Evolutionary conservation across 2,888 invertebrate species (phyloP).

Genomic region (Bombylius major): DNA sequence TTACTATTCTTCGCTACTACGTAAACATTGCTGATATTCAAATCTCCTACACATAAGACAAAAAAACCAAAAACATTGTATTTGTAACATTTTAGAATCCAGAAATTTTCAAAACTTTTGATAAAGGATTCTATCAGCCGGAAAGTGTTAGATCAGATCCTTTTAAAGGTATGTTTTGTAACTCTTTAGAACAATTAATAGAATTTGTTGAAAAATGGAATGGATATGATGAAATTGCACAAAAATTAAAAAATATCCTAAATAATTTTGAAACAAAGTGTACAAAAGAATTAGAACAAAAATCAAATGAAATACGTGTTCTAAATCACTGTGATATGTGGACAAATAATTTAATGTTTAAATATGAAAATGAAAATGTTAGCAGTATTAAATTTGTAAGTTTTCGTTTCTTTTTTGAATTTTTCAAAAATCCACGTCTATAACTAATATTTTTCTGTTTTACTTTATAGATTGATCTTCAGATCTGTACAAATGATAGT

Average conservation of each 20-base stretch:
- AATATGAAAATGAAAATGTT: conserved; percentile 19
- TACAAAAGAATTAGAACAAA: neutral
- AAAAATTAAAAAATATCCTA: conserved; percentile 20
- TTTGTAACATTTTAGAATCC: neutral
- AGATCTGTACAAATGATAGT: conserved; percentile 28
- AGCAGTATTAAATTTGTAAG: neutral
- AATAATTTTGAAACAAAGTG: neutral
- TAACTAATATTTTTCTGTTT: too few species aligned
- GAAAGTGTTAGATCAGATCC: conserved; percentile 5
- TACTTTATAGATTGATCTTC: conserved; percentile 23
- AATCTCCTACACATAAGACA: too few species aligned
- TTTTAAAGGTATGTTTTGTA: neutral
- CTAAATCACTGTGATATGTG: conserved; percentile 35
- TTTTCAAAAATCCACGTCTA: too few species aligned
- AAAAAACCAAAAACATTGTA: too few species aligned
- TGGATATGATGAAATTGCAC: conserved; percentile 26
- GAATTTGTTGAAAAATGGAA: conserved; percentile 25
- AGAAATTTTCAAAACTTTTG: neutral
- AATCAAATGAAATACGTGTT: conserved; percentile 19
- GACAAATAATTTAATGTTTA: conserved; percentile 35
- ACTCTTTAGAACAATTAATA: conserved; percentile 12
- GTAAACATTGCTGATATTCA: too few species aligned
- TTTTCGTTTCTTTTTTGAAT: neutral
- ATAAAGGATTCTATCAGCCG: neutral
- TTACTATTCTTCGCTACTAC: too few species aligned